These are phyloP conservation scores for Drosophila robusta DNA, from an alignment of 2,888 invertebrate species.

Conservation along the genomic window DNA sequence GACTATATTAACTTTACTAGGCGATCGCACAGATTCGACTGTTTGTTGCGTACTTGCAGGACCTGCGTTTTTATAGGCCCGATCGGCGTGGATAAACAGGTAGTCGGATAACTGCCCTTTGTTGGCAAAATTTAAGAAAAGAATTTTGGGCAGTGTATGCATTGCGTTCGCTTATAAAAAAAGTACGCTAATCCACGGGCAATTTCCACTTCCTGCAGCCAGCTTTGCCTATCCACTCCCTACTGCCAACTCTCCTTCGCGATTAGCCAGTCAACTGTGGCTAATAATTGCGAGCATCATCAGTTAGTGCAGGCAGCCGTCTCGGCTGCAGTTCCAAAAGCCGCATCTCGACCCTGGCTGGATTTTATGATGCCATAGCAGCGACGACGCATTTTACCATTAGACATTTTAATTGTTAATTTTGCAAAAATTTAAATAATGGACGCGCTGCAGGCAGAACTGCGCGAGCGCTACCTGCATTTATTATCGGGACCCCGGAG, in stretches of 20 bases:
- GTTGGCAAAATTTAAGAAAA: slow-evolving; percentile 1
- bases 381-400: slow-evolving; percentile 60
- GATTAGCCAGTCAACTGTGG: slow-evolving; percentile 44
- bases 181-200: slow-evolving; percentile 64
- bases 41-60: neutral
- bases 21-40: slow-evolving; percentile 43
- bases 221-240: neutral
- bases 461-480: slow-evolving; percentile 70
- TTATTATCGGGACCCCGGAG: slow-evolving; percentile 57
- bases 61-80: slow-evolving; percentile 47
- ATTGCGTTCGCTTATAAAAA: slow-evolving; percentile 47
- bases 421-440: slow-evolving; percentile 77
- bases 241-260: neutral
- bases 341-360: slow-evolving; percentile 14
- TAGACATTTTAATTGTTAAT: slow-evolving; percentile 79
- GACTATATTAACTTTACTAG: too few species aligned
- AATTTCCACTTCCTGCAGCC: slow-evolving; percentile 70
- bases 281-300: slow-evolving; percentile 63
- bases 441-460: slow-evolving; percentile 68
- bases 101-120: neutral
- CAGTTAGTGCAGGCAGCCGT: slow-evolving; percentile 23
- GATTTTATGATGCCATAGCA: slow-evolving; percentile 55
- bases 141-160: slow-evolving; percentile 13
- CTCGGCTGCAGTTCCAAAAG: slow-evolving; percentile 56
- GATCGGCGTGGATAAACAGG: slow-evolving; percentile 4